Conservation (phyloP, 2,797 vertebrate genomes). For the Oceanodroma leucorhoa region DNA sequence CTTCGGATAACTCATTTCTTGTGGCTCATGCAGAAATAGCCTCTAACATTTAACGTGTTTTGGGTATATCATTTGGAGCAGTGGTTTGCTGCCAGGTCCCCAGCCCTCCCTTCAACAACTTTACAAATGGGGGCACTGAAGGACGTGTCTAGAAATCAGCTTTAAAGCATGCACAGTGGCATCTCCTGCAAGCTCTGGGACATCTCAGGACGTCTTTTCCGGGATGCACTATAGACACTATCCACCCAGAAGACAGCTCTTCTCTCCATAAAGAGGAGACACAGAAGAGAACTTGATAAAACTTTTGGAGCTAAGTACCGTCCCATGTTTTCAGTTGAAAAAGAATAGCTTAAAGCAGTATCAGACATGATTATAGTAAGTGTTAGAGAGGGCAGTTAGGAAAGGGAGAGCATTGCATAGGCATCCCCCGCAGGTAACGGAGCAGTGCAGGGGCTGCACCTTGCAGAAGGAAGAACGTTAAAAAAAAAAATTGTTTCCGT, state of each 20-base stretch:
- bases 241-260: background rate
- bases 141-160: background rate
- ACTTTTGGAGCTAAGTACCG: background rate
- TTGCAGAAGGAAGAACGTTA: background rate
- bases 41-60: background rate
- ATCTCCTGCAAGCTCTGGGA: background rate
- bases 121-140: background rate
- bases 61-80: background rate
- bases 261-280: background rate
- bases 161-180: background rate
- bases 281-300: background rate
- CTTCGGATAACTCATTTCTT: background rate
- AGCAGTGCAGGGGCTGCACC: background rate
- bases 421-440: background rate
- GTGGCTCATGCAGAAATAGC: background rate
- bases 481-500: background rate
- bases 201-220: background rate
- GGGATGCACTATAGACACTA: background rate
- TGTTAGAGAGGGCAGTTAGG: background rate
- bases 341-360: background rate
- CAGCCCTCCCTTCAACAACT: background rate
- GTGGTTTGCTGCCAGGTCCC: background rate
- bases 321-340: background rate
- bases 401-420: background rate
- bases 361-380: accelerated